Percentiles rank a stretch among this genome's conserved stretches.
These are phyloP conservation scores for Oncorhynchus masou DNA, from an alignment of 2,113 vertebrate species.

Conservation along the genomic window DNA sequence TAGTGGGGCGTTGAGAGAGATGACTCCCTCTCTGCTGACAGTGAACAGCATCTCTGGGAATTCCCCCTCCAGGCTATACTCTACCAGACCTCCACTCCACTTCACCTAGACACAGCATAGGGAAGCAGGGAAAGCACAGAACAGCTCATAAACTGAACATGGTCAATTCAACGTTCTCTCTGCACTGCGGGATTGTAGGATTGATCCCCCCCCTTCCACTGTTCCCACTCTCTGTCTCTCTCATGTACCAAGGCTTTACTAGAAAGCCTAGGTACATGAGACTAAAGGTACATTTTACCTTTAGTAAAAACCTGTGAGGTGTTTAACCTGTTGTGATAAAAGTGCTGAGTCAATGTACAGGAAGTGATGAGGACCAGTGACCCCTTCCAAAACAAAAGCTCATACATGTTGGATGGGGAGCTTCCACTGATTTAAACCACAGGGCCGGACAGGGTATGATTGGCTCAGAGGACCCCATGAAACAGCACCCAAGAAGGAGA, in stretches of 20 bases:
- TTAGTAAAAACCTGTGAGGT: conserved; percentile 12
- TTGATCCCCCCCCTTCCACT: too few species aligned
- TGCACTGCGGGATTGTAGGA: too few species aligned
- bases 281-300: too few species aligned
- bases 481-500: conserved; percentile 83
- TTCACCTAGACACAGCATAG: conserved; percentile 66
- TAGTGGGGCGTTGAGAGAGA: conserved; percentile 73
- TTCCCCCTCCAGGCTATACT: conserved; percentile 74
- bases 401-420: conserved; percentile 50
- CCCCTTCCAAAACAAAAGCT: conserved; percentile 66
- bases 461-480: conserved; percentile 51
- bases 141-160: neutral
- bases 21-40: conserved; percentile 71
- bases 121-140: conserved; percentile 8
- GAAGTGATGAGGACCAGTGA: conserved; percentile 68
- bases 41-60: conserved; percentile 75
- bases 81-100: conserved; percentile 74
- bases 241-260: too few species aligned
- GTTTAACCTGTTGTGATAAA: conserved; percentile 52
- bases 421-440: conserved; percentile 64
- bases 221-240: too few species aligned
- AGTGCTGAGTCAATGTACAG: conserved; percentile 46
- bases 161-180: too few species aligned
- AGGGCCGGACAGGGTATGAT: conserved; percentile 53
- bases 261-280: too few species aligned